Percentiles rank a stretch among this genome's conserved stretches.
Evolutionary conservation across 30 jellyfish, hydroid and myxozoan genomes (phyloP).

Genomic region (Catostylus mosaicus): DNA sequence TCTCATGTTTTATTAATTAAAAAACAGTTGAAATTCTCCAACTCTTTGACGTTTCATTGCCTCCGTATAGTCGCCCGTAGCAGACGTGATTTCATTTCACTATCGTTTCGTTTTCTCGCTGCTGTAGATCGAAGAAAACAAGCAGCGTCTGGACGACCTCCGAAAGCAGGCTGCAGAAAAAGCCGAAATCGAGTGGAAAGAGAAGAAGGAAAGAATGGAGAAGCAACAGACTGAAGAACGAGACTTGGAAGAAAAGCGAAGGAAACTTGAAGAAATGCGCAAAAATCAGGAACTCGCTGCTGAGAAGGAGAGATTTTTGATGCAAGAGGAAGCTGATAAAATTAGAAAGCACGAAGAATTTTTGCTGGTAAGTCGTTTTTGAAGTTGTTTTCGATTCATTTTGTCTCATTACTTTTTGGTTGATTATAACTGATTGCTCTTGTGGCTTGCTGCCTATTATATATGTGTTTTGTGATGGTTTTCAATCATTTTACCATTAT

Average conservation of each 20-base stretch:
- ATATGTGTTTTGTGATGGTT: too few relatives aligned
- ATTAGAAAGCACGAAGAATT: slow-evolving; percentile 87
- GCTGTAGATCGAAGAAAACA: slow-evolving; percentile 90
- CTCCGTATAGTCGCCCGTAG: background rate
- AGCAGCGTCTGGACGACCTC: slow-evolving; percentile 78
- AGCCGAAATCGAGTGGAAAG: slow-evolving; percentile 97
- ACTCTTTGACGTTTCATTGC: background rate
- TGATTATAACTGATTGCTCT: too few relatives aligned
- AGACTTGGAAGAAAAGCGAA: slow-evolving; percentile 75
- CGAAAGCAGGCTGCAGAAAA: slow-evolving; percentile 89
- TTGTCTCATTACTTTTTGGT: too few relatives aligned
- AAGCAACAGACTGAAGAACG: slow-evolving; percentile 85
- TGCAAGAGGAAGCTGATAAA: slow-evolving; percentile 85
- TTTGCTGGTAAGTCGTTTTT: slow-evolving; percentile 70
- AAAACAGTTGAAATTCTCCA: background rate
- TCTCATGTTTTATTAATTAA: slow-evolving; percentile 1
- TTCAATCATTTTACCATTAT: too few relatives aligned
- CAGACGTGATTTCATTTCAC: background rate
- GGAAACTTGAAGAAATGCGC: slow-evolving; percentile 78
- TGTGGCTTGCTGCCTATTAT: too few relatives aligned
- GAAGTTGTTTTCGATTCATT: too few relatives aligned
- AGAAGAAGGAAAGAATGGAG: slow-evolving; percentile 85
- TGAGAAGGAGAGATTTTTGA: slow-evolving; percentile 59
- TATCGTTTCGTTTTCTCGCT: background rate
- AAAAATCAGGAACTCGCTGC: slow-evolving; percentile 77